Conservation (phyloP, 1,140 invertebrate species). For the Gonatopus flavifemur region DNA sequence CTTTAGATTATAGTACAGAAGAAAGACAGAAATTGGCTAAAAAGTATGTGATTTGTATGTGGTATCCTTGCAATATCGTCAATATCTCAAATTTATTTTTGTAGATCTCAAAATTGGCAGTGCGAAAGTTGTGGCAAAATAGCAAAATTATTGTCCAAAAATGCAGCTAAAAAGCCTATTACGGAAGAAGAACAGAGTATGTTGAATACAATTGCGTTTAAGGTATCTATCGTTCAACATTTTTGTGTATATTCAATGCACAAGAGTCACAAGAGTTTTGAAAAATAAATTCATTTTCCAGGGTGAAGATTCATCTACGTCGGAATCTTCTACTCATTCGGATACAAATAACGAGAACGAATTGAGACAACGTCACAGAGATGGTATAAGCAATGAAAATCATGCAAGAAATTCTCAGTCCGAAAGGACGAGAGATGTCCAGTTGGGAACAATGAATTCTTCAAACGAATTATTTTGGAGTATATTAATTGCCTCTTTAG, state of each 20-base stretch:
- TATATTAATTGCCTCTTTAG: conserved; percentile 44
- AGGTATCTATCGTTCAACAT: conserved; percentile 33
- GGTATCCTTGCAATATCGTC: background rate
- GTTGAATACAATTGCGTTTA: conserved; percentile 54
- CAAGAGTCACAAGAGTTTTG: no score
- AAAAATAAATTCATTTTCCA: conserved; percentile 25
- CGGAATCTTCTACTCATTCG: conserved; percentile 29
- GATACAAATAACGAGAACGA: conserved; percentile 30
- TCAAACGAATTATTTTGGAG: conserved; percentile 52
- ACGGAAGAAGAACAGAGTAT: conserved; percentile 55
- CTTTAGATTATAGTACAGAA: conserved; percentile 82
- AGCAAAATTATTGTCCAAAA: conserved; percentile 47
- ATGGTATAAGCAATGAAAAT: conserved; percentile 24
- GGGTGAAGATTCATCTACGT: conserved; percentile 45
- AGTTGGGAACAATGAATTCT: conserved; percentile 45
- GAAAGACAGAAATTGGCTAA: conserved; percentile 82
- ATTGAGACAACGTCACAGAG: conserved; percentile 42
- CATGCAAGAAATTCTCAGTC: conserved; percentile 37
- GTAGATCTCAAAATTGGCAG: conserved; percentile 52
- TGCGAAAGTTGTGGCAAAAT: conserved; percentile 53
- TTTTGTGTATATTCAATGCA: no score
- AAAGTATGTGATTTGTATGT: conserved; percentile 60
- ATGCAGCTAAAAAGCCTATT: conserved; percentile 45
- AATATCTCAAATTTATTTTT: conserved; percentile 9
- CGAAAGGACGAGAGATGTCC: no score